phyloP scores from a whole-genome alignment of 2,888 invertebrate species.

The Drosophila phalerata region DNA sequence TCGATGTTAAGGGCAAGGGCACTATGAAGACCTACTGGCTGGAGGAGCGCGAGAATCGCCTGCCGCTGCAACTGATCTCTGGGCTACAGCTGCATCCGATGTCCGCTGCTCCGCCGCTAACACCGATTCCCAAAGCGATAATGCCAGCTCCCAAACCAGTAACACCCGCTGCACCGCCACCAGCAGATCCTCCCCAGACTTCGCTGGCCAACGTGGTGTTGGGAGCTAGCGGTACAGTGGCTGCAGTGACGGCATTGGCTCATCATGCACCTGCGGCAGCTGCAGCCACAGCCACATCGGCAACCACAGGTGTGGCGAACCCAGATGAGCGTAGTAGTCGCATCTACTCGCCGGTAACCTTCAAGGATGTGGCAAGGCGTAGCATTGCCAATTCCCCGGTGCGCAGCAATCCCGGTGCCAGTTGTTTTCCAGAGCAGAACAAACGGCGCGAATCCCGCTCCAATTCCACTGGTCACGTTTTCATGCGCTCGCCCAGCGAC shows the following conservation, averaged over 20 bases:
- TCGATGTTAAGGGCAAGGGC: constrained; percentile 96
- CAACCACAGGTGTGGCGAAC: constrained; percentile 8
- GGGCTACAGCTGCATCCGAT: constrained; percentile 73
- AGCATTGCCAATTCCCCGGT: constrained; percentile 92
- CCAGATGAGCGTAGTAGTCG: constrained; percentile 88
- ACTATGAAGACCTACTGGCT: constrained; percentile 96
- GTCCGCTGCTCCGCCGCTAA: constrained; percentile 48
- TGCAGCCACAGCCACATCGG: constrained; percentile 30
- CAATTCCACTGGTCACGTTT: constrained; percentile 89
- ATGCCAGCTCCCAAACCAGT: constrained; percentile 50
- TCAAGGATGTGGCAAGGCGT: constrained; percentile 92
- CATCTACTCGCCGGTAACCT: constrained; percentile 94
- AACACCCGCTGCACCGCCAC: constrained; percentile 21
- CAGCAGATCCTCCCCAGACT: constrained; percentile 31
- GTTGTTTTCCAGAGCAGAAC: constrained; percentile 73
- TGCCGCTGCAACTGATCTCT: constrained; percentile 85
- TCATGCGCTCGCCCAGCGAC: constrained; percentile 87
- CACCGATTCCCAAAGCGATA: constrained; percentile 53
- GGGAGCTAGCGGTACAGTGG: constrained; percentile 55
- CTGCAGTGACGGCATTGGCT: constrained; percentile 44
- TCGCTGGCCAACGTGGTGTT: constrained; percentile 59
- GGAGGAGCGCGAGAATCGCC: constrained; percentile 89
- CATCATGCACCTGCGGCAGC: constrained; percentile 23
- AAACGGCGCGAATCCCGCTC: constrained; percentile 88
- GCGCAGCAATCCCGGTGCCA: constrained; percentile 81